Base-by-base conservation (phyloP, 2,113 vertebrate genomes). In the Actenoides hombroni region DNA sequence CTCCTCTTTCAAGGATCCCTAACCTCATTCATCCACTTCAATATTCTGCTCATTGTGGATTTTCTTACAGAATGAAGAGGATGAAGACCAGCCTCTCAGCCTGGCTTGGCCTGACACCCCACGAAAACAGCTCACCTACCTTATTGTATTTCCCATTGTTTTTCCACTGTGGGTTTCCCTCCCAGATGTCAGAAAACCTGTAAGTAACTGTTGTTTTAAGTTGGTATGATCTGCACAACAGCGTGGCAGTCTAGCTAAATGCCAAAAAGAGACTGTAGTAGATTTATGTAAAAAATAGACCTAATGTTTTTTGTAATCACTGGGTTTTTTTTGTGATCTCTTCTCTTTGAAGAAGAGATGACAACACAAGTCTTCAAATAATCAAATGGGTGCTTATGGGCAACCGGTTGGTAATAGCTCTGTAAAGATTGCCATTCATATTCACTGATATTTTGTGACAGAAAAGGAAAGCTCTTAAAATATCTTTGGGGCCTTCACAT, bases 181-280 rank as follows among this genome's bases (percentile, higher is more conserved):
- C 60, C 99, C 99, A 0, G 99, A 99, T 1, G 99, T 99, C 96
- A 98, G 99, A 91, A 99, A 99, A 96, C 98, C 99, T 87, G 99
- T 99, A 81, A 98, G 98, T 98, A 95, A 3, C 75, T 77, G 71
- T 70, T 65, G 3, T 42, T 85, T 3, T 42, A 84, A 68, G 44
- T 76, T 5, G 0, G 8, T 17, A 3, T 71, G 26, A 78, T 78
- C 63, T 79, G 12, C 31, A 33, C 18, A 68, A 40, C 46, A 59
- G 13, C 1, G 6, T 71, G 25, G 20, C 26, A 86, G 20, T 65
- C 16, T 39, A 67, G n/a, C 20, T 90, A 63, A 91, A 59, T 49
- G 28, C 12, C 5, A 37, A 49, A 35, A 54, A 73, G 19, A 2
- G 33, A 19, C 56, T 54, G 14, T 51, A 26, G 39, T 35, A 21